Conservation (phyloP, 2,888 invertebrate genomes). For the Trichogramma dendrolimi region DNA sequence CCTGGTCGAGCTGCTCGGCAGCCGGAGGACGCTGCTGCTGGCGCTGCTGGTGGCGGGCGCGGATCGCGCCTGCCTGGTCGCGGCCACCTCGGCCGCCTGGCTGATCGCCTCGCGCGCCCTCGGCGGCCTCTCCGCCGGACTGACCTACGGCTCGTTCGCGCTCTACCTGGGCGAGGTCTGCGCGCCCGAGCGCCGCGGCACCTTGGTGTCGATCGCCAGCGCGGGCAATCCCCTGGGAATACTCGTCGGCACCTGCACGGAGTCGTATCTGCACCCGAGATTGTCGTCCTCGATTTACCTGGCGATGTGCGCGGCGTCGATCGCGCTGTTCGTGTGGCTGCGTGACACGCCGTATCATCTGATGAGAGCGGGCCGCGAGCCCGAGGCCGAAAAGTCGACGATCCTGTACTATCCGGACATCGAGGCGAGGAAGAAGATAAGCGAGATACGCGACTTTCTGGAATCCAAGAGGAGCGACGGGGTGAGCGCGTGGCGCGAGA, state of each 20-base stretch:
- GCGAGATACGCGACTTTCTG: too few relatives aligned
- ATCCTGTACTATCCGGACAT: too few relatives aligned
- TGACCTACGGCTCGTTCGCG: slow-evolving; percentile 35
- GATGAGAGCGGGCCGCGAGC: neutral
- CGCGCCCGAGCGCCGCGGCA: slow-evolving; percentile 39
- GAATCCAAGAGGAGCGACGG: too few relatives aligned
- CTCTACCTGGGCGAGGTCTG: slow-evolving; percentile 41
- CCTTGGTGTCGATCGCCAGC: slow-evolving; percentile 37
- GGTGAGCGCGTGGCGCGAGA: too few relatives aligned
- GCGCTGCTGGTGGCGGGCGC: slow-evolving; percentile 28
- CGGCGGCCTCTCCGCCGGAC: slow-evolving; percentile 34
- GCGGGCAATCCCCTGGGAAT: slow-evolving; percentile 40
- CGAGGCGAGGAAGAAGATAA: too few relatives aligned
- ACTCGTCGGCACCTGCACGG: slow-evolving; percentile 38
- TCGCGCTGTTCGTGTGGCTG: slow-evolving; percentile 35
- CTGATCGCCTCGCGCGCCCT: slow-evolving; percentile 30
- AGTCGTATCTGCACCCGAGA: slow-evolving; percentile 36
- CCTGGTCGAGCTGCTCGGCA: slow-evolving; percentile 18
- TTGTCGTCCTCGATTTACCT: slow-evolving; percentile 32
- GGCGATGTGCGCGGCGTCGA: slow-evolving; percentile 31
- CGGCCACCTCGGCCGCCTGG: slow-evolving; percentile 32
- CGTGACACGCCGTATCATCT: slow-evolving; percentile 41
- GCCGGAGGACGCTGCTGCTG: slow-evolving; percentile 31
- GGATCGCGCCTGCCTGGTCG: slow-evolving; percentile 31
- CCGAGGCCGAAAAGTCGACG: too few relatives aligned